A percentile compares a stretch with the other conserved stretches of the same genome.
These are phyloP conservation scores for Drosophila varians DNA, from an alignment of 1,140 invertebrate genomes.

Conservation along the genomic window DNA sequence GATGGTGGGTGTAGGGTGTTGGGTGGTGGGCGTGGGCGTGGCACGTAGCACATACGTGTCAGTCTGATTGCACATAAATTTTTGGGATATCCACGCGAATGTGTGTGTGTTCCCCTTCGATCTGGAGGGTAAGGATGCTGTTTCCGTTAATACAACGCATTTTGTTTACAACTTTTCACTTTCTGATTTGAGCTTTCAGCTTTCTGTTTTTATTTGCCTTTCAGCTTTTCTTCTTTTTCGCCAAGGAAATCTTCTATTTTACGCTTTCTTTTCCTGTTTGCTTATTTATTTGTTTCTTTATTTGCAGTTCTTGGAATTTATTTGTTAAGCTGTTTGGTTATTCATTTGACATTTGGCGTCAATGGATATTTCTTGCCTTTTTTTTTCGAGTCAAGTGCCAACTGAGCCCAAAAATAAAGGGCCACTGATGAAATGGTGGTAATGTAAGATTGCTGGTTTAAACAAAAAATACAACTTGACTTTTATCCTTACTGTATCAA, in stretches of 20 bases:
- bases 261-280: slow-evolving; percentile 36
- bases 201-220: slow-evolving; percentile 68
- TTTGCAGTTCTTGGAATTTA: slow-evolving; percentile 73
- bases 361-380: slow-evolving; percentile 26
- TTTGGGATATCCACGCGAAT: slow-evolving; percentile 23
- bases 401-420: slow-evolving; percentile 5
- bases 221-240: slow-evolving; percentile 45
- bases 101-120: slow-evolving; percentile 29
- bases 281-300: slow-evolving; percentile 74
- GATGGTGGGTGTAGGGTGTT: neutral
- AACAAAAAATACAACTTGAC: neutral
- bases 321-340: slow-evolving; percentile 75
- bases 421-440: neutral
- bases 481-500: neutral
- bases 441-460: neutral
- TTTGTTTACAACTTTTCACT: slow-evolving; percentile 80
- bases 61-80: slow-evolving; percentile 79
- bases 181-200: slow-evolving; percentile 69
- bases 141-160: slow-evolving; percentile 73
- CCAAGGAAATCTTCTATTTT: slow-evolving; percentile 30
- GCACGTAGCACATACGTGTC: slow-evolving; percentile 73
- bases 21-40: slow-evolving; percentile 1
- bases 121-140: slow-evolving; percentile 2
- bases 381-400: slow-evolving; percentile 22
- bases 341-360: slow-evolving; percentile 64